Evolutionary conservation across 1,140 invertebrate species (phyloP), one percentile per base, ranked within the genome.

Genomic region (Camponotus vicinus): DNA sequence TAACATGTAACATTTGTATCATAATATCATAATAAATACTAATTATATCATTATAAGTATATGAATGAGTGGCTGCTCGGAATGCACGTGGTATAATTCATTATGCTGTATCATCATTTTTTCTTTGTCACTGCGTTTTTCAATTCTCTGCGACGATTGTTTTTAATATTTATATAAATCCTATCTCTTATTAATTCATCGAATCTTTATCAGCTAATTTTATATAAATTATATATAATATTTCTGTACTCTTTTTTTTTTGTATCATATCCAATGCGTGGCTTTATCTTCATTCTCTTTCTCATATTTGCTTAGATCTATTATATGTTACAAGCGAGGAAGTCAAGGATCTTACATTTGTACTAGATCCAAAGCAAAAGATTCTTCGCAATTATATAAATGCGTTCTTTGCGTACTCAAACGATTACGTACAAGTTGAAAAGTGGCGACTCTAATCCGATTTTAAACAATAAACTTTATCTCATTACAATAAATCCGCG

Each of bases 1-100:
- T 91, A 91, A 91, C 86, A 76, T 86, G 71, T 91, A 91, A 90
- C 86, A 90, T 91, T 85, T 91, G 86, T 91, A 91, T 90, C 88
- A 91, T 91, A 78, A 64, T 55, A 73, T 83, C 79, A 83, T 83
- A 88, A 89, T 86, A 85, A 91, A 88, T 91, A 91, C 84, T 91
- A 91, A 91, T 91, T 91, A 52, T 52, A 91, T 84, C 89, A 84
- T 88, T 90, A 83, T 91, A 91, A 84, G 87, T 90, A 90, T 86
- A 87, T 83, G 90, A 90, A 86, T 84, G 87, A 84, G 64, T 90
- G 86, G 73, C 69, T 90, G 69, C 78, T 61, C 76, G 77, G 49
- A 88, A 78, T 75, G 83, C 84, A 86, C 79, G 69, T 89, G 88
- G 76, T 89, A 37, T n/a, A 8, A 49, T 61, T 55, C 40, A 49